Percentiles rank a stretch among this genome's conserved stretches.
These are phyloP conservation scores for Halichoeres trimaculatus DNA, from an alignment of 2,113 vertebrate genomes.

Conservation along the genomic window DNA sequence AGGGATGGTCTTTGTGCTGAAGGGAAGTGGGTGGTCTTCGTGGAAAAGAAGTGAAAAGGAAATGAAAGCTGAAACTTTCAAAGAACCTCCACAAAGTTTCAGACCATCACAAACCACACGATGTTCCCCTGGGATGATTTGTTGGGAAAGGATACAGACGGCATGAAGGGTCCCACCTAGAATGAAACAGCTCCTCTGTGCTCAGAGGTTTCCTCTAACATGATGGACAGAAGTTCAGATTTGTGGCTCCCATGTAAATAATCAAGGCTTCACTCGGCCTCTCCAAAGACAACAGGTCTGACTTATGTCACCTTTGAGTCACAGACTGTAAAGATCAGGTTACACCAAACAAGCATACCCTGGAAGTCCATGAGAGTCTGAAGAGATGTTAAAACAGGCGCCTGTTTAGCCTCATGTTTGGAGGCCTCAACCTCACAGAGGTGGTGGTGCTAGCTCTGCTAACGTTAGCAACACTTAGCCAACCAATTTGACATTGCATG, in stretches of 20 bases:
- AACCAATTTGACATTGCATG: too few species aligned
- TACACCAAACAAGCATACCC: neutral
- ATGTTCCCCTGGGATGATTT: neutral
- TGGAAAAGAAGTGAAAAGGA: slow-evolving; percentile 35
- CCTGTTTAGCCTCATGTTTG: too few species aligned
- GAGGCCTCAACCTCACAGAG: too few species aligned
- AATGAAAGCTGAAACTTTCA: slow-evolving; percentile 32
- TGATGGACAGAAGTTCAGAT: slow-evolving; percentile 32
- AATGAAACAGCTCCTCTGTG: slow-evolving; percentile 29
- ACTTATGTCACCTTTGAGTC: slow-evolving; percentile 4
- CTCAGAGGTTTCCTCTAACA: slow-evolving; percentile 1
- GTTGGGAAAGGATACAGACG: neutral
- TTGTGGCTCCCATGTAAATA: slow-evolving; percentile 28
- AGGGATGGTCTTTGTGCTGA: slow-evolving; percentile 15
- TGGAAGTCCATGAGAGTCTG: too few species aligned
- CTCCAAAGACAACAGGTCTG: neutral
- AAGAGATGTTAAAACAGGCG: too few species aligned
- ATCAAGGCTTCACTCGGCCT: neutral
- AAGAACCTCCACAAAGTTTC: slow-evolving; percentile 1
- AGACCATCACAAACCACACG: neutral
- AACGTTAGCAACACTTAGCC: too few species aligned
- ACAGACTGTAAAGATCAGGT: slow-evolving; percentile 1
- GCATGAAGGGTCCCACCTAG: neutral
- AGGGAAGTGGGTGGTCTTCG: slow-evolving; percentile 14
- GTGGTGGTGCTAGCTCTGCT: too few species aligned